phyloP scores from a whole-genome alignment of 2,113 vertebrate species.

The Saccopteryx bilineata region DNA sequence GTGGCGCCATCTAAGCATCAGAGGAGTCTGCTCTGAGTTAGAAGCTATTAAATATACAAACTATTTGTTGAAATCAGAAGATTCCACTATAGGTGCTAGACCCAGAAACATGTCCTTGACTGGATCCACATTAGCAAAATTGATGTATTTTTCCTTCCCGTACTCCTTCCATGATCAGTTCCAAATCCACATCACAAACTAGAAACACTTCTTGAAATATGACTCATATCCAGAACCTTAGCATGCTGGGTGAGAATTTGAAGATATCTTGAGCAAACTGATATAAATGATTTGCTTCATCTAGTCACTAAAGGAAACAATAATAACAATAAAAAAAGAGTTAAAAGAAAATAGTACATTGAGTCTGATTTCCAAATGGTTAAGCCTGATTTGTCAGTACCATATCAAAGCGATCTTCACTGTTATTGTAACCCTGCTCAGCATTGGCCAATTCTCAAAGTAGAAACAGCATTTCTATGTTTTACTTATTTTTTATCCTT shows the following conservation, averaged over 20 bases:
- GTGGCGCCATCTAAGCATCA: background rate
- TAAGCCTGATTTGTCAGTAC: background rate
- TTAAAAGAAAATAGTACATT: background rate
- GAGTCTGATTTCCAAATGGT: background rate
- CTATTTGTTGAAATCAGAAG: background rate
- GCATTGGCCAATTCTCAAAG: background rate
- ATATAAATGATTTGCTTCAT: background rate
- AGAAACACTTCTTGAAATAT: background rate
- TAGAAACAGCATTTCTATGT: background rate
- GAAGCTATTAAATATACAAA: background rate
- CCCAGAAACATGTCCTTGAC: background rate
- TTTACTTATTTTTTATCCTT: background rate
- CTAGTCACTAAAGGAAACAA: background rate
- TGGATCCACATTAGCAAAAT: background rate
- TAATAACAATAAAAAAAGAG: background rate
- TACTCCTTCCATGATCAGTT: background rate
- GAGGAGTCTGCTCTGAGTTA: background rate
- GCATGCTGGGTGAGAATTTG: background rate
- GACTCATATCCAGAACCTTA: background rate
- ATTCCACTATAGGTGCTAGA: background rate
- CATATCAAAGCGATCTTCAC: background rate
- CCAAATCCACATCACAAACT: background rate
- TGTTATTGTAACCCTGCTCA: background rate
- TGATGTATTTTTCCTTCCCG: background rate
- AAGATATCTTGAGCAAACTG: background rate